Evolutionary conservation across 2,113 vertebrate genomes (phyloP).

Genomic region (Prionailurus bengalensis): DNA sequence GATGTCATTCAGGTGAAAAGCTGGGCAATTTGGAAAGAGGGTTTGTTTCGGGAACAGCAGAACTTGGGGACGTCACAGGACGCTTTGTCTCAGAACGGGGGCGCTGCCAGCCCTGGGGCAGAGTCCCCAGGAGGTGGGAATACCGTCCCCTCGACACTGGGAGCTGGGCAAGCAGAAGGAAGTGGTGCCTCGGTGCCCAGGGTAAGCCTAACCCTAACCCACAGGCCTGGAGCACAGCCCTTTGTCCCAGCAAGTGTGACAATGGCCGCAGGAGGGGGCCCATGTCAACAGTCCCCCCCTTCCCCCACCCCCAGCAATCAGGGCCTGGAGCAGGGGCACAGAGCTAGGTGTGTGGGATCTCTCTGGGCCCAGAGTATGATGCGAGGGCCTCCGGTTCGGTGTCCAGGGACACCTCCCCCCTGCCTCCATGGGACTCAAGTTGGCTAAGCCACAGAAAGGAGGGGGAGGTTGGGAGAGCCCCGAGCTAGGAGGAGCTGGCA

Average conservation of each 20-base stretch:
- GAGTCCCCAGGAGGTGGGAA: no score
- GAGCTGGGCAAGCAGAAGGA: background rate
- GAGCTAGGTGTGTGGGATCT: background rate
- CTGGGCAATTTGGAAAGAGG: background rate
- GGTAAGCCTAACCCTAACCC: no score
- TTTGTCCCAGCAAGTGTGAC: background rate
- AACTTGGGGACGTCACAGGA: no score
- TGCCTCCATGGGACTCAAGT: background rate
- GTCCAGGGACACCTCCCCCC: no score
- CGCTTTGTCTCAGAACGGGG: background rate
- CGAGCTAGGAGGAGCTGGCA: background rate
- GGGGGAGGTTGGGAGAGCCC: background rate
- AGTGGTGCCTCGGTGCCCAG: rapidly evolving
- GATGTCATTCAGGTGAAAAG: no score
- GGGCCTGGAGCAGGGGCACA: background rate
- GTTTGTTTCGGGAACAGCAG: background rate
- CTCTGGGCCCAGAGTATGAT: background rate
- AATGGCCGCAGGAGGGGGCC: rapidly evolving
- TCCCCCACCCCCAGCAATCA: no score
- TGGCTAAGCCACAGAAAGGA: rapidly evolving
- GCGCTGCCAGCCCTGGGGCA: rapidly evolving
- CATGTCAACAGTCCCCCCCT: background rate
- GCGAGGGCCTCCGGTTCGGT: background rate
- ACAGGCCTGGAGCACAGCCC: background rate
- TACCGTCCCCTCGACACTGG: no score